These are phyloP conservation scores for Sitodiplosis mosellana DNA, from an alignment of 1,140 invertebrate species.

Conservation along the genomic window DNA sequence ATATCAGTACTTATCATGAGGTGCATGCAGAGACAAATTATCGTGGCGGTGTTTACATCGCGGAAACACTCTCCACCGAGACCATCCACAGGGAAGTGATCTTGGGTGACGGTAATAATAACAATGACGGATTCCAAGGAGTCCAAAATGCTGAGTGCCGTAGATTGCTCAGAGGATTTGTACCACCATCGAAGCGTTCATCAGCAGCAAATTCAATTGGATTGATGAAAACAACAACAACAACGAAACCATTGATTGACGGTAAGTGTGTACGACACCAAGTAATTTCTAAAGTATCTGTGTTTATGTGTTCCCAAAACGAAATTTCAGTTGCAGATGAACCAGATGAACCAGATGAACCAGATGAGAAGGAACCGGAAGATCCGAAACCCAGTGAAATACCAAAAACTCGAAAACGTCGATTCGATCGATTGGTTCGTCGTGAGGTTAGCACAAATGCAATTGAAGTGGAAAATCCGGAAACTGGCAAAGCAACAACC, in stretches of 20 bases:
- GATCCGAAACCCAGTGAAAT: too few relatives aligned
- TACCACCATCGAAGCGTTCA: neutral
- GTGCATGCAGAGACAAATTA: constrained; percentile 36
- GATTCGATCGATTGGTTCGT: too few relatives aligned
- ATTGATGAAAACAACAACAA: too few relatives aligned
- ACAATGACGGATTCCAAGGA: constrained; percentile 14
- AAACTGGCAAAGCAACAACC: neutral
- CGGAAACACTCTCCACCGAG: constrained; percentile 54
- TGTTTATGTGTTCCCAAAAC: too few relatives aligned
- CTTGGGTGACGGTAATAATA: constrained; percentile 36
- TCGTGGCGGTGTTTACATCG: constrained; percentile 53
- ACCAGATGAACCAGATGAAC: too few relatives aligned
- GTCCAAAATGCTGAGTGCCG: neutral
- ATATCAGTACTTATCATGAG: constrained; percentile 48
- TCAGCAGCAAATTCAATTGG: neutral
- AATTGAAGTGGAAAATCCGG: neutral
- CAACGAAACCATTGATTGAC: too few relatives aligned
- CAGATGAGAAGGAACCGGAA: too few relatives aligned
- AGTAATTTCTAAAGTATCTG: too few relatives aligned
- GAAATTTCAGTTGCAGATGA: too few relatives aligned
- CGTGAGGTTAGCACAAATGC: too few relatives aligned
- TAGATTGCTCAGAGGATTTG: neutral
- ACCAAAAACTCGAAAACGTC: too few relatives aligned
- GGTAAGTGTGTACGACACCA: too few relatives aligned
- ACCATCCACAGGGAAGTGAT: constrained; percentile 38